Evolutionary conservation across 2,797 vertebrate genomes (phyloP).

Genomic region (Kryptolebias ocellatus): DNA sequence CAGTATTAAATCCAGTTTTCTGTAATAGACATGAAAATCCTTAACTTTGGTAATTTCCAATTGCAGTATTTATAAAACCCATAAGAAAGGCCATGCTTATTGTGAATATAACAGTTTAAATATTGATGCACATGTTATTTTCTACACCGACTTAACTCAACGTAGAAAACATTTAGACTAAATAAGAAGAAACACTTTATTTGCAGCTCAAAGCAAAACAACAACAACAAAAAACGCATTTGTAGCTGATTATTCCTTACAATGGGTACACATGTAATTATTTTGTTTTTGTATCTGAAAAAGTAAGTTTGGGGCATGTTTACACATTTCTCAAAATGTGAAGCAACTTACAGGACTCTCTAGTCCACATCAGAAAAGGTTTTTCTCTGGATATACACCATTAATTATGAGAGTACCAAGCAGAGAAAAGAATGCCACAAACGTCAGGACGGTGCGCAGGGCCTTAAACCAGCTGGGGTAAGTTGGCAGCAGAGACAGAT

Average conservation of each 20-base stretch:
- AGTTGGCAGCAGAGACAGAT: constrained; percentile 87
- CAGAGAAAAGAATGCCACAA: constrained; percentile 83
- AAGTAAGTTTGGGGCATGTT: not conserved
- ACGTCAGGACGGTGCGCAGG: constrained; percentile 81
- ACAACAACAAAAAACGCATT: no score
- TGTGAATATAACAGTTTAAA: not conserved
- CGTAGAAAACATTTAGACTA: not conserved
- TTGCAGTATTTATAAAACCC: no score
- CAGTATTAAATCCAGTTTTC: no score
- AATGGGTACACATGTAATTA: not conserved
- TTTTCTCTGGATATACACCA: constrained; percentile 75
- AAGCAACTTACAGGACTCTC: not conserved
- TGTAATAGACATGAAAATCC: no score
- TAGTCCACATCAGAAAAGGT: constrained; percentile 35
- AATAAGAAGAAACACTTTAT: not conserved
- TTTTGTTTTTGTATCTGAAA: not conserved
- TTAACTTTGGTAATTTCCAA: no score
- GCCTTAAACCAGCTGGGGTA: constrained; percentile 94
- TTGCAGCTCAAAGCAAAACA: not conserved
- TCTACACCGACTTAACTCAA: not conserved
- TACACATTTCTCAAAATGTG: not conserved
- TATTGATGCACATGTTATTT: not conserved
- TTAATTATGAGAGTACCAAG: constrained; percentile 74
- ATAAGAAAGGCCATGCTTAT: no score
- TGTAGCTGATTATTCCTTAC: not conserved